Evolutionary conservation across 2,888 invertebrate species (phyloP).

Genomic region (Laspeyria flexula): DNA sequence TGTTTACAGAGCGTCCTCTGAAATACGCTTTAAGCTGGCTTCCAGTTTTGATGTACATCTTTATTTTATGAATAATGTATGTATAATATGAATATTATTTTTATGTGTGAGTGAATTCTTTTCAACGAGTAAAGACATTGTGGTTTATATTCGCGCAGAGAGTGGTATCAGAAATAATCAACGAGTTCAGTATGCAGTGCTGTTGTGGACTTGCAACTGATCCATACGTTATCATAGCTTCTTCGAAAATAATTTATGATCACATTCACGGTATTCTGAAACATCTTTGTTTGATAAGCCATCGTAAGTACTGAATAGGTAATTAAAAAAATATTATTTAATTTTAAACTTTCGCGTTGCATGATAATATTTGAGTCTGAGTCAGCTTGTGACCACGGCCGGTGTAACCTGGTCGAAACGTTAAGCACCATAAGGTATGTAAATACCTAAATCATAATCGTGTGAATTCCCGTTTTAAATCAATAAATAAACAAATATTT

Average conservation of each 20-base stretch:
- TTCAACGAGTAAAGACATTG: neutral
- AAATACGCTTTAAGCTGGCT: constrained; percentile 42
- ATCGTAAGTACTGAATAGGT: too few species aligned
- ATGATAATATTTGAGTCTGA: too few species aligned
- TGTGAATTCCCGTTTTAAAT: too few species aligned
- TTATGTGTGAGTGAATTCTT: constrained; percentile 20
- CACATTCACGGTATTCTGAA: too few species aligned
- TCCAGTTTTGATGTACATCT: constrained; percentile 45
- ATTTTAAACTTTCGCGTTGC: too few species aligned
- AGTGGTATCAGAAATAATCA: neutral
- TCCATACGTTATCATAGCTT: neutral
- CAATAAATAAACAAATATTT: too few species aligned
- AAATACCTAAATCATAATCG: too few species aligned
- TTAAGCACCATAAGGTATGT: too few species aligned
- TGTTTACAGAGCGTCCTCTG: constrained; percentile 59
- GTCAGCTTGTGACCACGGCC: too few species aligned
- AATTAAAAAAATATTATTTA: too few species aligned
- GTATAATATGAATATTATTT: constrained; percentile 36
- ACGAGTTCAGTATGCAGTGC: neutral
- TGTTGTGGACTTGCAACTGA: neutral
- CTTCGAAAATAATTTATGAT: neutral
- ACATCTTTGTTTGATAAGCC: too few species aligned
- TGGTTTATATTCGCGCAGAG: neutral
- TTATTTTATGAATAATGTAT: constrained; percentile 49
- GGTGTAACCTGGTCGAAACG: too few species aligned